These are phyloP conservation scores for Cotesia typhae DNA, from an alignment of 1,140 invertebrate species.

Conservation along the genomic window DNA sequence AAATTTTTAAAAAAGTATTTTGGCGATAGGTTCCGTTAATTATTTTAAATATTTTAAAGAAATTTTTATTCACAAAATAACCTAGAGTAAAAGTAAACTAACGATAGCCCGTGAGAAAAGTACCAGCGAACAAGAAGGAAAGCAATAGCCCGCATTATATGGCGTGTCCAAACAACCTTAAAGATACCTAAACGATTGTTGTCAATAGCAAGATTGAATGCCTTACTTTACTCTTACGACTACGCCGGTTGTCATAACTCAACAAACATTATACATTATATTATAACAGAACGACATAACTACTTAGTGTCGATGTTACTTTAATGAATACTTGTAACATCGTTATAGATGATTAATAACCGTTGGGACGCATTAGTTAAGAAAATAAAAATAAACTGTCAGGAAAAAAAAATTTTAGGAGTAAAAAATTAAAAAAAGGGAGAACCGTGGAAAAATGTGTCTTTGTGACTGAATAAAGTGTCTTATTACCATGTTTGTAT, in stretches of 20 bases:
- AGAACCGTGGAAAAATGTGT: constrained; percentile 29
- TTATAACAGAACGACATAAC: constrained; percentile 1
- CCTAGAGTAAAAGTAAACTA: no score
- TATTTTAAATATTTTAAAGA: no score
- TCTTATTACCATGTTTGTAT: background rate
- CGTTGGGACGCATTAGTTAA: constrained; percentile 9
- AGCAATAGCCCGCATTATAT: no score
- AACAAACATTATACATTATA: background rate
- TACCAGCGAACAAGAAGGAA: no score
- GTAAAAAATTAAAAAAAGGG: constrained; percentile 22
- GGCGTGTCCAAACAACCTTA: background rate
- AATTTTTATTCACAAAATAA: no score
- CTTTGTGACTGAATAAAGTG: background rate
- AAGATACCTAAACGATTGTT: background rate
- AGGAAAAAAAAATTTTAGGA: constrained; percentile 21
- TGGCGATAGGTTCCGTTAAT: no score
- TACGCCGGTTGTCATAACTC: constrained; percentile 24
- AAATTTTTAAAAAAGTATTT: no score
- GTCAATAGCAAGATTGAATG: constrained; percentile 8
- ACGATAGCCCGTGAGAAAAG: no score
- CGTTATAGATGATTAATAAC: constrained; percentile 46
- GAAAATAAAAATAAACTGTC: no score
- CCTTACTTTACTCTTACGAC: background rate
- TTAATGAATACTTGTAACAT: constrained; percentile 44
- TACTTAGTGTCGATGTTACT: constrained; percentile 28